Evolutionary conservation across 92 coral and sea anemone genomes (phyloP), one percentile per base, ranked within the genome.

Genomic region (Porites evermanni): DNA sequence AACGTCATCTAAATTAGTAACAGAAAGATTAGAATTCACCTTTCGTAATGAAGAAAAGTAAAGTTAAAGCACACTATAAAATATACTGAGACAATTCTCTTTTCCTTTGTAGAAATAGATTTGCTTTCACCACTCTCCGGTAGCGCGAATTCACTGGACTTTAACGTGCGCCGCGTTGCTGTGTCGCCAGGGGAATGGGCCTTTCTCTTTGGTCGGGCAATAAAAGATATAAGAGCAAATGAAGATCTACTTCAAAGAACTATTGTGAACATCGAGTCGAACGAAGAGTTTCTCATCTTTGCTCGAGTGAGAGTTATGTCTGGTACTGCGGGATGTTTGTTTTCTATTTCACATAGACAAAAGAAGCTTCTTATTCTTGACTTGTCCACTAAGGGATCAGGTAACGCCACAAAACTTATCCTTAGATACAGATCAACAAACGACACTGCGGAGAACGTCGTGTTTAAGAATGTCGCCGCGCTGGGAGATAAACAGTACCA

Each of bases 371-470:
- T 79, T n/a, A 89, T 94, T 26, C 52, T 94, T 11, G 98, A 94
- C 14, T 14, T 94, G 26, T 38, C 74, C 5, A 29, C 83, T n/a
- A 82, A 77, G 23, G 93, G 92, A 4, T 17, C n/a, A 11, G 82
- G 91, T 53, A 82, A 75, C 8, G 64, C 75, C 58, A 73, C 93
- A 1, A 92, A 83, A 51, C 67, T 94, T 26, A 44, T 77, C 7
- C 78, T 94, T 67, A 83, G 76, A 50, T 94, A 94, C 88, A 77
- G 98, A n/a, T 87, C 94, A 1, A 78, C 82, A 1, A 90, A 85
- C 64, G 98, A 93, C 26, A 38, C 91, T 1, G 65, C 91, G 1
- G 79, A 88, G n/a, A 24, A 74, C 11, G 13, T 94, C 14, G 70
- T 68, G 2, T 94, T 94, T 65, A 65, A 83, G 14, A 93, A 88